phyloP scores from a whole-genome alignment of 2,888 invertebrate species.

The Coelinius sp. region DNA sequence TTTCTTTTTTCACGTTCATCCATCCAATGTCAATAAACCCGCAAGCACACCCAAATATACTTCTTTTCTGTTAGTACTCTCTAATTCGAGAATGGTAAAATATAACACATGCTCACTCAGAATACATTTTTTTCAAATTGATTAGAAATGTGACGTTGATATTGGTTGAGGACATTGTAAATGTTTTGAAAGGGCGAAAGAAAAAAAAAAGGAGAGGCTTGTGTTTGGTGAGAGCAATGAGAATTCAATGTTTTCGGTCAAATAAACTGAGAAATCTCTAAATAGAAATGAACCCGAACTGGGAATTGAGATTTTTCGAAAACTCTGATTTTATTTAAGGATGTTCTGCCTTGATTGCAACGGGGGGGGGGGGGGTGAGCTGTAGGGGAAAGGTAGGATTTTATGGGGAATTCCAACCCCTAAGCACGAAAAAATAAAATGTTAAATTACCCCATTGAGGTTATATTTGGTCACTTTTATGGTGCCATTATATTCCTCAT shows the following conservation, averaged over 20 bases:
- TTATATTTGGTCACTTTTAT: no score
- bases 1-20: not conserved
- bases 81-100: not conserved
- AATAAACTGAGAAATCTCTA: no score
- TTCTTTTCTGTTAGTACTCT: slow-evolving; percentile 1
- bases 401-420: no score
- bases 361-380: no score
- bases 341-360: no score
- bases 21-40: not conserved
- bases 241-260: not conserved
- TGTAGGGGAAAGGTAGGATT: no score
- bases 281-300: no score
- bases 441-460: no score
- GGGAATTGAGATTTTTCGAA: no score
- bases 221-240: not conserved
- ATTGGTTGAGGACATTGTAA: not conserved
- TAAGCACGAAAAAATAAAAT: no score
- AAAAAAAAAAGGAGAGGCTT: not conserved
- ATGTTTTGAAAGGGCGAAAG: not conserved
- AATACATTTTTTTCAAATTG: not conserved
- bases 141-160: not conserved
- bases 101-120: not conserved
- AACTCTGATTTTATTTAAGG: no score
- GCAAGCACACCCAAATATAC: not conserved
- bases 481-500: no score